Evolutionary conservation across 2,113 vertebrate genomes (phyloP), one percentile per base, ranked within the genome.

Genomic region (Paradoxurus hermaphroditus): DNA sequence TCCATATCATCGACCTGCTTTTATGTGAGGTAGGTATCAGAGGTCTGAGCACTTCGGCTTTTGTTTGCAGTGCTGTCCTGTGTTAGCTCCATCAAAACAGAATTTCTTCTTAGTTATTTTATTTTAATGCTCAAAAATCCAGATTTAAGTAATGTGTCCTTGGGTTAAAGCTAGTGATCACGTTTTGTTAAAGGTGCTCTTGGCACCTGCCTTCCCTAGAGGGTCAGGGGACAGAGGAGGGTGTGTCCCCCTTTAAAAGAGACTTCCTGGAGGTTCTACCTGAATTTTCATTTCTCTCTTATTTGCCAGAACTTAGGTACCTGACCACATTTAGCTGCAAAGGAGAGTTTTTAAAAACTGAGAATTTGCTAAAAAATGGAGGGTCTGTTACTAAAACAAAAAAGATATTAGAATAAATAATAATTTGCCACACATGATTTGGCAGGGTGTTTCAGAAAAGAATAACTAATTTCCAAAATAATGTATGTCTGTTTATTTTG

Each of bases 1-100:
- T 99, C 99, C 99, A 99, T 94, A 99, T 99, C 98, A 99, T 99
- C 44, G 99, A 99, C 98, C 99, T 99, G 97, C 99, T 99, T 53
- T 98, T 99, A 0, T 99, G 99, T 97, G 99, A 99, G 99, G 99
- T 99, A 97, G 0, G 99, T 98, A 89, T 63, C 83, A 7, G 85
- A 65, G 51, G 81, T 9, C 51, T 75, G 44, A 82, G 19, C 81
- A 83, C 15, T 36, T 44, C 31, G 49, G 10, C 79, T 77, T 85
- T 4, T 36, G 34, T 81, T 46, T 62, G 1, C 16, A 53, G 36
- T 12, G 31, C 83, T 95, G 25, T 97, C 84, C 53, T 89, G 0
- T 93, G 0, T 95, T 83, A 68, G 53, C 75, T 92, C 85, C 90
- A n/a, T 77, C 65, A 96, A 79, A 56, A 84, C 31, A 46, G 49